Evolutionary conservation across 2,113 vertebrate genomes (phyloP).

Genomic region (Paradisaea rubra): DNA sequence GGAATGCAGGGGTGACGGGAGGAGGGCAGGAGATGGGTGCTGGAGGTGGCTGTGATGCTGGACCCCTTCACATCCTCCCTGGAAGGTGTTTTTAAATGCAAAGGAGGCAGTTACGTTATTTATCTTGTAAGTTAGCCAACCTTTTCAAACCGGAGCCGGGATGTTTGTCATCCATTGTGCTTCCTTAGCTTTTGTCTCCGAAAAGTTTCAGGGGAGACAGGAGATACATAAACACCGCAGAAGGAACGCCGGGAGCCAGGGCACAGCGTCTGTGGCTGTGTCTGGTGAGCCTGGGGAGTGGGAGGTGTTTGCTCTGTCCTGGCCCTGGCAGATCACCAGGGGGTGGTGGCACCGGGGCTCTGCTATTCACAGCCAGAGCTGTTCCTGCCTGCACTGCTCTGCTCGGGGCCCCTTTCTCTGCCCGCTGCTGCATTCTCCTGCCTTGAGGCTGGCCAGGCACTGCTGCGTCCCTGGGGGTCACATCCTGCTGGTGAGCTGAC

Average conservation of each 20-base stretch:
- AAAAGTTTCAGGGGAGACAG: not conserved
- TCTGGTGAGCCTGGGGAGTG: not conserved
- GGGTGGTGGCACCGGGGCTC: rapidly evolving
- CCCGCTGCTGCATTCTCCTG: rapidly evolving
- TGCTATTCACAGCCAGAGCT: rapidly evolving
- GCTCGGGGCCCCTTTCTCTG: not conserved
- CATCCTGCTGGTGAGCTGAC: not conserved
- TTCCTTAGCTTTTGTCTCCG: not conserved
- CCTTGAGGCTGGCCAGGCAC: not conserved
- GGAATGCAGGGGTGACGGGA: not conserved
- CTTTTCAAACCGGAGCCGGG: not conserved
- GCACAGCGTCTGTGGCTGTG: rapidly evolving
- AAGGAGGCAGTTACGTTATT: not conserved
- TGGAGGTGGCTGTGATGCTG: not conserved
- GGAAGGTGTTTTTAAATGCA: not conserved
- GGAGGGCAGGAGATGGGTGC: not conserved
- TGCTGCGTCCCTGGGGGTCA: not conserved
- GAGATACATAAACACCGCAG: rapidly evolving
- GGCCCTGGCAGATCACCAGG: not conserved
- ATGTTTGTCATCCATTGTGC: not conserved
- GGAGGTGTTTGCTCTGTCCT: not conserved
- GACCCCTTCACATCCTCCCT: rapidly evolving
- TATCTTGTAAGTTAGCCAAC: not conserved
- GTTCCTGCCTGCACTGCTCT: not conserved
- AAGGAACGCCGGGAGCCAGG: rapidly evolving